Percentiles rank a stretch among this genome's conserved stretches.
Conservation (phyloP, 2,888 invertebrate species). For the Linnaemya tessellans region DNA sequence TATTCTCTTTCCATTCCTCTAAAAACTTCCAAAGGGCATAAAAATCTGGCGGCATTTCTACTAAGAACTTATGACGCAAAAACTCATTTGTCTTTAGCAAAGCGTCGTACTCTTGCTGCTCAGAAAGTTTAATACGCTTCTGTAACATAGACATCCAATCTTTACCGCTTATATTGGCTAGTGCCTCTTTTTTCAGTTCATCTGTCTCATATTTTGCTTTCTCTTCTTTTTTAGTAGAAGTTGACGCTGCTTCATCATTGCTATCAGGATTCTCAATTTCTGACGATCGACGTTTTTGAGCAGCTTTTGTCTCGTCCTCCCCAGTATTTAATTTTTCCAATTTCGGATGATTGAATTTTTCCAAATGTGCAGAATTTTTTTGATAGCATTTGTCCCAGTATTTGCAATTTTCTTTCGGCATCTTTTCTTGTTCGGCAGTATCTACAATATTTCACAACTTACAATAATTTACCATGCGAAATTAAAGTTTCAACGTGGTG, state of each 20-base stretch:
- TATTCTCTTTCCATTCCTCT: slow-evolving; percentile 84
- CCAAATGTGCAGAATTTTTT: slow-evolving; percentile 89
- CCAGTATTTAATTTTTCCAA: slow-evolving; percentile 45
- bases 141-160: slow-evolving; percentile 79
- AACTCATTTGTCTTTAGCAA: slow-evolving; percentile 84
- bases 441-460: slow-evolving; percentile 30
- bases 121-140: slow-evolving; percentile 78
- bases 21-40: slow-evolving; percentile 93
- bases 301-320: slow-evolving; percentile 32
- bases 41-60: slow-evolving; percentile 96
- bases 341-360: slow-evolving; percentile 89
- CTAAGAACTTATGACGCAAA: slow-evolving; percentile 90
- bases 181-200: slow-evolving; percentile 75
- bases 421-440: slow-evolving; percentile 75
- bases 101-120: slow-evolving; percentile 83
- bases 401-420: slow-evolving; percentile 87
- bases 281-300: slow-evolving; percentile 49
- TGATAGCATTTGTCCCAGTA: slow-evolving; percentile 92
- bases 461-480: not conserved
- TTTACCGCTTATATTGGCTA: slow-evolving; percentile 78
- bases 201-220: slow-evolving; percentile 74
- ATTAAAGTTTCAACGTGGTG: not conserved
- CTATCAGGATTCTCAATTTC: slow-evolving; percentile 18
- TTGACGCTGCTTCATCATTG: not conserved
- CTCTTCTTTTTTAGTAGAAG: slow-evolving; percentile 27